phyloP scores from a whole-genome alignment of 2,797 vertebrate species.

The Saxicola maurus region DNA sequence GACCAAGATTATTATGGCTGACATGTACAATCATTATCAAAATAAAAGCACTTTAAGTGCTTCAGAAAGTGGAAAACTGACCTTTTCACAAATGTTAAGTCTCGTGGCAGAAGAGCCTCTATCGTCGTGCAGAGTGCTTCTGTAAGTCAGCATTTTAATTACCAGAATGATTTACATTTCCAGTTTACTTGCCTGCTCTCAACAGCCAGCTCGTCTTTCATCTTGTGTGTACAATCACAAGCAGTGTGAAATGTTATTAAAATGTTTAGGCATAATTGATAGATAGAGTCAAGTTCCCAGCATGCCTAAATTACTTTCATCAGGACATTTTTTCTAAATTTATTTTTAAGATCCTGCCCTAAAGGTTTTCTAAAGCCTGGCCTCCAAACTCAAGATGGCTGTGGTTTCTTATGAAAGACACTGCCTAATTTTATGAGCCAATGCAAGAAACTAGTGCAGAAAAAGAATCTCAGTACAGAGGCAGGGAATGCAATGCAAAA shows the following conservation, averaged over 20 bases:
- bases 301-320: background rate
- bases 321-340: background rate
- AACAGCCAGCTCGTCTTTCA: background rate
- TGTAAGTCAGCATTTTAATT: slow-evolving; percentile 23
- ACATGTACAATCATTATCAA: background rate
- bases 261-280: slow-evolving; percentile 15
- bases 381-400: background rate
- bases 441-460: background rate
- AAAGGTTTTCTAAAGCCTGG: background rate
- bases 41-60: background rate
- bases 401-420: background rate
- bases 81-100: slow-evolving; percentile 18
- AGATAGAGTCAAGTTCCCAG: slow-evolving; percentile 9
- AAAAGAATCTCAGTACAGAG: background rate
- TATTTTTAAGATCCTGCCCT: background rate
- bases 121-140: background rate
- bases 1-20: background rate
- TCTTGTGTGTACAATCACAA: slow-evolving; percentile 20
- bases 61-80: slow-evolving; percentile 15
- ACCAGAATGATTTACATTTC: slow-evolving; percentile 11
- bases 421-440: background rate
- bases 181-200: slow-evolving; percentile 16
- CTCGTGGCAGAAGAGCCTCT: background rate
- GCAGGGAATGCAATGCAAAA: background rate
- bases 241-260: slow-evolving; percentile 32